Conservation (phyloP, 1,140 invertebrate genomes). For the Halesus radiatus region DNA sequence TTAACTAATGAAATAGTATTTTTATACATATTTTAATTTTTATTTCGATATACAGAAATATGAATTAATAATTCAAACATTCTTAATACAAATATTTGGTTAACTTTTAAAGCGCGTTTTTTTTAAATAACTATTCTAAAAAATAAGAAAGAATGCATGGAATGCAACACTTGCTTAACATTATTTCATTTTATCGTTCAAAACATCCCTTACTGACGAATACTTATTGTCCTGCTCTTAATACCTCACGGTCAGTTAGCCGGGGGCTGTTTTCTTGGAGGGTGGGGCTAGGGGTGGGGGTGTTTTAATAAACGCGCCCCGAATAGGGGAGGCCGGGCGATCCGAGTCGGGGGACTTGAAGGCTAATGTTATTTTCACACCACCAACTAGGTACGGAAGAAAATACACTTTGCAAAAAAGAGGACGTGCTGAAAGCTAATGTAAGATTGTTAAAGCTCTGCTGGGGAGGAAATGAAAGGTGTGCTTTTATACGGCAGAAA, state of each 20-base stretch:
- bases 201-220: slow-evolving; percentile 8
- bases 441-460: not conserved
- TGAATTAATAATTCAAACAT: no score
- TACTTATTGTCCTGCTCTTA: slow-evolving; percentile 24
- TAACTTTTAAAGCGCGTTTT: no score
- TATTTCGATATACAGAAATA: no score
- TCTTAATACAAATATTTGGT: no score
- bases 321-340: slow-evolving; percentile 5
- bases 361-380: slow-evolving; percentile 45
- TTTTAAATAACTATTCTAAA: no score
- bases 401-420: slow-evolving; percentile 14
- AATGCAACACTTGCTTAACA: no score
- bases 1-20: no score
- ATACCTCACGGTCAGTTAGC: slow-evolving; percentile 33
- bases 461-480: not conserved
- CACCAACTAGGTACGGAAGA: slow-evolving; percentile 20
- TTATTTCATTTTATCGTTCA: not conserved
- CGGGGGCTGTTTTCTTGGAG: not conserved
- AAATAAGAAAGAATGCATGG: no score
- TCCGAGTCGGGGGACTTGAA: slow-evolving; percentile 21
- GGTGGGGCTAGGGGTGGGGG: not conserved
- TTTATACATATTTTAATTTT: no score
- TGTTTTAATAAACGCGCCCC: slow-evolving; percentile 39
- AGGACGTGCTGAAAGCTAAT: slow-evolving; percentile 20
- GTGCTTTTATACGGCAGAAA: no score